Conservation (phyloP, 2,888 invertebrate genomes). For the Agrotis clavis region DNA sequence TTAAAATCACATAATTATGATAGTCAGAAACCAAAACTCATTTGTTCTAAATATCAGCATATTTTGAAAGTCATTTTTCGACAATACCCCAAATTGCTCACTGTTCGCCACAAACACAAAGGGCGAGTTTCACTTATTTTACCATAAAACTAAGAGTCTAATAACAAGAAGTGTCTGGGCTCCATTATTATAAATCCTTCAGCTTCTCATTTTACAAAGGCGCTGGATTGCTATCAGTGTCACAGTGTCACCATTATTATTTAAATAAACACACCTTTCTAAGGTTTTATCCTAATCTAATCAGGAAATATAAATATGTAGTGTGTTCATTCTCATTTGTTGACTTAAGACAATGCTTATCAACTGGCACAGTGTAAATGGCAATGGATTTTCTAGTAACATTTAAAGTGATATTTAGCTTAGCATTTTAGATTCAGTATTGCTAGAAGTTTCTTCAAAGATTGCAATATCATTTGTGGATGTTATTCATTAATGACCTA, state of each 20-base stretch:
- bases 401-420: conserved; percentile 36
- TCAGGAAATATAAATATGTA: conserved; percentile 37
- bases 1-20: not conserved
- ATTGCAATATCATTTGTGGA: conserved; percentile 14
- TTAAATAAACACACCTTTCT: conserved; percentile 12
- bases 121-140: not conserved
- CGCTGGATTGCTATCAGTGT: not conserved
- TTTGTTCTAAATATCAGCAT: too few relatives aligned
- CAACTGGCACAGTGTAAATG: conserved; percentile 26
- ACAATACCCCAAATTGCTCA: too few relatives aligned
- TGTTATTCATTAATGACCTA: not conserved
- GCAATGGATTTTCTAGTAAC: conserved; percentile 38
- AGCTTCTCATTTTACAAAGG: not conserved
- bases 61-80: too few relatives aligned
- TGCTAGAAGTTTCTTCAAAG: conserved; percentile 1
- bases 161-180: not conserved
- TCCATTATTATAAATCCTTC: not conserved
- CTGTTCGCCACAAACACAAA: too few relatives aligned
- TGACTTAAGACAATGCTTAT: conserved; percentile 45
- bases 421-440: conserved; percentile 1
- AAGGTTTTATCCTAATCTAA: conserved; percentile 41
- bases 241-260: conserved; percentile 10
- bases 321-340: conserved; percentile 25
- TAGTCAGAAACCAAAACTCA: too few relatives aligned
- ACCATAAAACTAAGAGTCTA: not conserved